These are phyloP conservation scores for Bhutanitis thaidina DNA, from an alignment of 2,888 invertebrate genomes.

Conservation along the genomic window DNA sequence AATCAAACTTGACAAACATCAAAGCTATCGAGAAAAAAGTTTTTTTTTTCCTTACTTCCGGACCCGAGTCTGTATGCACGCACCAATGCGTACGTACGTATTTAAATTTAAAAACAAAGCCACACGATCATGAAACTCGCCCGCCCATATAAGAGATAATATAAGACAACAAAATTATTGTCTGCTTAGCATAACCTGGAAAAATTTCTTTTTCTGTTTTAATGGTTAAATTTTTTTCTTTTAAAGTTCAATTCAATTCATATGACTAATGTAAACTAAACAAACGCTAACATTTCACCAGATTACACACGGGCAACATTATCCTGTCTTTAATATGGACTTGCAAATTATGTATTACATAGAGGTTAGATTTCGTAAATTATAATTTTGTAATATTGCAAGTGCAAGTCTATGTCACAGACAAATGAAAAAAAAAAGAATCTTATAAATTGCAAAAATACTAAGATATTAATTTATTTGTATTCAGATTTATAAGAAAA, in stretches of 20 bases:
- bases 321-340: slow-evolving; percentile 2
- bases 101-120: not conserved
- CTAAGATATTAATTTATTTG: not conserved
- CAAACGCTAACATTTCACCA: not conserved
- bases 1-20: too few species aligned
- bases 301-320: not conserved
- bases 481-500: not conserved
- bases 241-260: too few species aligned
- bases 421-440: not conserved
- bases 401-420: slow-evolving; percentile 21
- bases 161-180: not conserved
- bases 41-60: too few species aligned
- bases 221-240: too few species aligned
- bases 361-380: too few species aligned
- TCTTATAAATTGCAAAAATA: not conserved
- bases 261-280: too few species aligned
- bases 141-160: slow-evolving; percentile 22
- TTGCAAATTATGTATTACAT: not conserved
- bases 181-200: slow-evolving; percentile 1
- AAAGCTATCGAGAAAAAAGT: too few species aligned
- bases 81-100: too few species aligned
- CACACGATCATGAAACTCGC: slow-evolving; percentile 33
- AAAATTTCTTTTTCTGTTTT: not conserved
- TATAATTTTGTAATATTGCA: too few species aligned
- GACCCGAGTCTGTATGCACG: too few species aligned